Evolutionary conservation across 1,140 invertebrate genomes (phyloP), one percentile per base, ranked within the genome.

Genomic region (Halesus radiatus): DNA sequence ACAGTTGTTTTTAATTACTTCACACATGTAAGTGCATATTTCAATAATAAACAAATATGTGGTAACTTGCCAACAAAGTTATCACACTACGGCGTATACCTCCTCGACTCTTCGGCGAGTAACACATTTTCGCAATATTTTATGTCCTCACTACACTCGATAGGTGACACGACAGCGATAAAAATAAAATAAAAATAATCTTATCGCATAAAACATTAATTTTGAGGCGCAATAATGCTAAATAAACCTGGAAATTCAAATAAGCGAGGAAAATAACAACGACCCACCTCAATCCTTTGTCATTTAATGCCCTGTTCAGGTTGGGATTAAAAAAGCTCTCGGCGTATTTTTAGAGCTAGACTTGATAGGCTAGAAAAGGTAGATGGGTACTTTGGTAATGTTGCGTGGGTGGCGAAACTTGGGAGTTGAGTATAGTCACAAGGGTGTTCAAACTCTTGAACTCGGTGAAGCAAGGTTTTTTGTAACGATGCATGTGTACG

Each of bases 21-120:
- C 10, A 66, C 16, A 66, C 20, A 18, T 66, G 16, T 26, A 26
- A 1, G 62, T 32, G 66, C n/a, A 45, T 70, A 70, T 70, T 70
- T 70, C 66, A 70, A 70, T 52, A 70, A 70, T 50, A 70, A 26
- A 66, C 26, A 32, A 66, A 66, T 16, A 66, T 66, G 37, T 45
- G 37, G 54, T 29, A 2, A 3, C 1, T 26, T 37, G 62, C 62
- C 62, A 66, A 29, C 22, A 15, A 66, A 32, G 60, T 66, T 62
- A 64, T 29, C 4, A 66, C 16, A 22, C n/a, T 56, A 56, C n/a
- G 29, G 32, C 0, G 62, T 66, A 13, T 32, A 66, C 56, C 56
- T 66, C 23, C 26, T 66, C n/a, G 3, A 20, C 56, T 66, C 23
- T 16, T 66, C n/a, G 3, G 37, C 60, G 23, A 56, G 54, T 4